These are phyloP conservation scores for Nanorana parkeri DNA, from an alignment of 2,113 vertebrate genomes.

Conservation along the genomic window DNA sequence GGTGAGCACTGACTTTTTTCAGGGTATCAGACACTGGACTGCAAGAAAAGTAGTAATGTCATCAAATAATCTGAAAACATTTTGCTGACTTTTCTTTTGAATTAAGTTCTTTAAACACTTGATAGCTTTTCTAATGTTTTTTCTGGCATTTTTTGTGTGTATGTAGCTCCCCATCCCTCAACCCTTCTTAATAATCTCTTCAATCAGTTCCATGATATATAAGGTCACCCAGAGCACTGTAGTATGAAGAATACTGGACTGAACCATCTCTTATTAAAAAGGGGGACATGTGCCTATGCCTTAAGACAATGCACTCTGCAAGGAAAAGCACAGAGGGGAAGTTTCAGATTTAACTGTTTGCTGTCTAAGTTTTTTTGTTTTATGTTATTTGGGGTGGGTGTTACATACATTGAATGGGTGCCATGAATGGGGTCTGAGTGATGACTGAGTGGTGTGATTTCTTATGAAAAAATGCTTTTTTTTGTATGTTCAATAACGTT, in stretches of 20 bases:
- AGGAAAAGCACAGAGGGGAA: slow-evolving; percentile 91
- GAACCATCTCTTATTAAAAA: slow-evolving; percentile 91
- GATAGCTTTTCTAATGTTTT: slow-evolving; percentile 39
- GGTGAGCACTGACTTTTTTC: too few species aligned
- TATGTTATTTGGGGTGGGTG: slow-evolving; percentile 47
- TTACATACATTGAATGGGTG: slow-evolving; percentile 55
- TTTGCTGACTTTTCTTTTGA: too few species aligned
- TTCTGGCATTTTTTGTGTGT: not conserved
- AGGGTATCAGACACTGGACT: too few species aligned
- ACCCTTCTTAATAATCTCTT: slow-evolving; percentile 8
- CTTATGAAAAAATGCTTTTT: slow-evolving; percentile 21
- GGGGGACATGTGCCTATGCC: slow-evolving; percentile 94
- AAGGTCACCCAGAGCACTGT: slow-evolving; percentile 85
- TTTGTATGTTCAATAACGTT: slow-evolving; percentile 35
- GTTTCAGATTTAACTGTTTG: slow-evolving; percentile 62
- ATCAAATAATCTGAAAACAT: too few species aligned
- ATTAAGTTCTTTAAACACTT: too few species aligned
- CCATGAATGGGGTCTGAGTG: slow-evolving; percentile 11
- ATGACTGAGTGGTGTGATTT: slow-evolving; percentile 25
- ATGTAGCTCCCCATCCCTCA: not conserved
- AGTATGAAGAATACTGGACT: slow-evolving; percentile 84
- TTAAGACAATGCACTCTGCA: slow-evolving; percentile 96
- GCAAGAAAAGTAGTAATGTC: too few species aligned
- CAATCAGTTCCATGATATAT: slow-evolving; percentile 62
- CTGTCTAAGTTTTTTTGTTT: slow-evolving; percentile 69